Base-by-base conservation (phyloP, 2,888 invertebrate species). In the Leucoptera coffeella region DNA sequence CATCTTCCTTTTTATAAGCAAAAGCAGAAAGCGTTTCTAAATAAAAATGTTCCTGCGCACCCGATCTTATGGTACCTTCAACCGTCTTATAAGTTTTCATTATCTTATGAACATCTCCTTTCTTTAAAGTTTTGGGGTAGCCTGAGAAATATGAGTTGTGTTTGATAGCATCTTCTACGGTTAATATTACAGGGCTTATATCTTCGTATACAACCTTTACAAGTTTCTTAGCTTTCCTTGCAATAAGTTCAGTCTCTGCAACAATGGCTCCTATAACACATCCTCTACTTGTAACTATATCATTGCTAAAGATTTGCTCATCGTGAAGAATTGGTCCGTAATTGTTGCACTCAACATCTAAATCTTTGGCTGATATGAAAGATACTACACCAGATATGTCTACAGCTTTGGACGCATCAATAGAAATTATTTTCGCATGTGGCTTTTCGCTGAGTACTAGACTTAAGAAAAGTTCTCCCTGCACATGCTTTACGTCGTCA, bases 11-110 rank as follows among this genome's bases (percentile, higher is more conserved):
- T 37, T 77, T 77, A 0, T 84, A 80, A 1, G 73, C 82, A 29
- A 78, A 60, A 9, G 75, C 62, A 15, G 75, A 73, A 15, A 82
- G 74, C 0, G 91, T 85, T 61, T 93, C 93, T 39, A 93, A 55
- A 50, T 92, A 93, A 58, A 93, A 91, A 50, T 93, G 93, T 47
- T 92, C 91, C 51, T 93, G 91, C 0, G 85, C 87, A 3, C 86
- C 86, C 31, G 77, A 80, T 42, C 78, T 64, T 27, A 81, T 59
- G 39, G 78, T 75, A 1, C 88, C 89, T 47, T 83, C 78, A n/a
- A n/a, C n/a, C n/a, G n/a, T n/a, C n/a, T n/a, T n/a, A n/a, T n/a
- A n/a, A n/a, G n/a, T n/a, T n/a, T n/a, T n/a, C n/a, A n/a, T n/a
- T 19, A 85, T 39, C 9, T 81, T 50, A 47, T 82, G 73, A 1